A percentile compares a stretch with the other conserved stretches of the same genome.
These are phyloP conservation scores for Danio kyathit DNA, from an alignment of 2,797 vertebrate genomes.

Conservation along the genomic window DNA sequence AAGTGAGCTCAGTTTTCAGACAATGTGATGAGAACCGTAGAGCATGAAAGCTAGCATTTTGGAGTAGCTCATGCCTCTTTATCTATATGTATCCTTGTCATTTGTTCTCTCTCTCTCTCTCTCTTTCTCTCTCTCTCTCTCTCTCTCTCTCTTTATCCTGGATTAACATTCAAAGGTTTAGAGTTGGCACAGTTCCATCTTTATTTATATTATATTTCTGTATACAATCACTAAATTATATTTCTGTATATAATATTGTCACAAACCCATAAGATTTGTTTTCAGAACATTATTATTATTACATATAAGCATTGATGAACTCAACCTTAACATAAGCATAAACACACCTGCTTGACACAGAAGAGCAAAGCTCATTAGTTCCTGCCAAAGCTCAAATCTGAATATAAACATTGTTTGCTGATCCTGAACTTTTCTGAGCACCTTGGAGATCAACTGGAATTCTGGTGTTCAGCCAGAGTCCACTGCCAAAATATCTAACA, in stretches of 20 bases:
- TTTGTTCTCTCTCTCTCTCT: not conserved
- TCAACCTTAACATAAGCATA: too few relatives aligned
- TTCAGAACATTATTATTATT: too few relatives aligned
- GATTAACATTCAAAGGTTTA: not conserved
- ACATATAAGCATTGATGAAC: too few relatives aligned
- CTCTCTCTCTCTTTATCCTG: not conserved
- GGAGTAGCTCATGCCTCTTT: not conserved
- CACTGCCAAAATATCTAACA: not conserved
- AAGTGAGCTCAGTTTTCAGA: conserved; percentile 7
- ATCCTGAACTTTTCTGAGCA: not conserved
- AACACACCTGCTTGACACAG: too few relatives aligned
- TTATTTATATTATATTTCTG: not conserved
- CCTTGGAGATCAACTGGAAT: not conserved
- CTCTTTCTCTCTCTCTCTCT: not conserved
- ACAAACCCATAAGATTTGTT: too few relatives aligned
- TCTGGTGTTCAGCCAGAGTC: not conserved
- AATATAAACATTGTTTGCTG: too few relatives aligned
- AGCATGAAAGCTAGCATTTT: conserved; percentile 21
- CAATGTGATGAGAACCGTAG: conserved; percentile 1
- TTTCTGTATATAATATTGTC: too few relatives aligned
- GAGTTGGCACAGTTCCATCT: not conserved
- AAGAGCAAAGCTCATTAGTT: too few relatives aligned
- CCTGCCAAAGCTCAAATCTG: too few relatives aligned
- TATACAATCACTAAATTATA: too few relatives aligned
- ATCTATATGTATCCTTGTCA: not conserved